Base-by-base conservation (phyloP, 2,113 vertebrate species). In the Sinosuthora webbiana region DNA sequence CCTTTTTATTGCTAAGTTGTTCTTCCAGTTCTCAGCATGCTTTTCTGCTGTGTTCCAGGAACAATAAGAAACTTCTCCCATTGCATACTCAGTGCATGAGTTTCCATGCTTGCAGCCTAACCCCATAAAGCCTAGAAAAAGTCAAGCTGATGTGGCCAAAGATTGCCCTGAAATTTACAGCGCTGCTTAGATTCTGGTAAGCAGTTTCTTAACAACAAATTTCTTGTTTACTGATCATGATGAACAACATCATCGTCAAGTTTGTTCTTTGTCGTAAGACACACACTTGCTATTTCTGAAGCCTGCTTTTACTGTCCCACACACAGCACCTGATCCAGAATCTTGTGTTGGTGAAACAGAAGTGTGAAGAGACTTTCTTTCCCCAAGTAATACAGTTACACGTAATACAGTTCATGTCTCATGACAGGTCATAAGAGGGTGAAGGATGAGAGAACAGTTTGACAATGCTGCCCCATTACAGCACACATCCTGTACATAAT, bases 1-100 rank as follows among this genome's bases (percentile, higher is more conserved):
- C 87, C 84, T 94, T 90, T 96, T 97, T 93, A 96, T 95, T 93
- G 87, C 87, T 85, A 91, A 89, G 63, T 87, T 95, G 91, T 95
- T 82, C 94, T 91, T 95, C 91, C 96, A 95, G 82, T 79, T 95
- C 95, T 96, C 96, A 95, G 91, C 95, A 95, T 90, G 89, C 28
- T 91, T 95, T 94, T 90, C 75, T 94, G 84, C 82, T 85, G 67
- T 60, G 70, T 94, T 95, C 95, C 91, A 97, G 93, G 84, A 95
- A 94, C 89, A 93, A 50, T 80, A 91, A 83, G 79, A 88, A 86
- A 75, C 37, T 78, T 75, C 24, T 91, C 87, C 62, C 74, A 74
- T 39, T 95, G 81, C 87, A 93, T 50, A 91, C 22, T 81, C 65
- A 74, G 44, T 2, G 0, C 81, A 78, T 56, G 89, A 87, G 24